Conservation (phyloP, 2,797 vertebrate genomes). For the Aythya fuligula region DNA sequence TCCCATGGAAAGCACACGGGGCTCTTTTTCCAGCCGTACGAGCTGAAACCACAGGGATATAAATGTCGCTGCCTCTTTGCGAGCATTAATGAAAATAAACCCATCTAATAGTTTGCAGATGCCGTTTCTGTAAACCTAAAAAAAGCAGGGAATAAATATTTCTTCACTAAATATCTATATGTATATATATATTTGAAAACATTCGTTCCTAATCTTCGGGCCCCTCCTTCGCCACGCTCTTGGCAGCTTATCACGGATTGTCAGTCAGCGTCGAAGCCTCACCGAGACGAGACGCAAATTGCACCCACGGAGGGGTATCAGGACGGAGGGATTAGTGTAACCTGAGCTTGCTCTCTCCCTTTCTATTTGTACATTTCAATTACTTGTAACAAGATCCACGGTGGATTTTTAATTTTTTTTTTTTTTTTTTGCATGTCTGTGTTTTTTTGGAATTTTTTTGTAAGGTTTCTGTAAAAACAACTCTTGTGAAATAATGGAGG, state of each 20-base stretch:
- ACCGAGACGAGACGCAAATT: slow-evolving; percentile 8
- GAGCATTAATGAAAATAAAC: slow-evolving; percentile 76
- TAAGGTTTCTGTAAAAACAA: slow-evolving; percentile 70
- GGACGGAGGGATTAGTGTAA: slow-evolving; percentile 7
- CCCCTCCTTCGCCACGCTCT: slow-evolving; percentile 35
- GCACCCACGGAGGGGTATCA: background rate
- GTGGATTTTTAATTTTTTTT: background rate
- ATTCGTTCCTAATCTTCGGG: slow-evolving; percentile 2
- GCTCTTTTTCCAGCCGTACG: slow-evolving; percentile 45
- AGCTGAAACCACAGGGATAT: slow-evolving; percentile 63
- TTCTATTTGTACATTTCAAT: slow-evolving; percentile 51
- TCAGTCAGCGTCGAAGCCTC: slow-evolving; percentile 11
- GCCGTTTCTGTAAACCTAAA: slow-evolving; percentile 62
- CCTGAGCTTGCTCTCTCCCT: slow-evolving; percentile 7
- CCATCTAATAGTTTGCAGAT: slow-evolving; percentile 76
- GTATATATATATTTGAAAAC: slow-evolving; percentile 65
- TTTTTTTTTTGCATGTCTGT: slow-evolving; percentile 40
- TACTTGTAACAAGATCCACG: slow-evolving; percentile 31
- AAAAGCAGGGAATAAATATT: slow-evolving; percentile 57
- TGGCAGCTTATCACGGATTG: slow-evolving; percentile 29
- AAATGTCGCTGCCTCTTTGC: slow-evolving; percentile 72
- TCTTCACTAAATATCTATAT: slow-evolving; percentile 65
- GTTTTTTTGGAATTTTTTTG: slow-evolving; percentile 55
- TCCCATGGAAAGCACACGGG: slow-evolving; percentile 63
- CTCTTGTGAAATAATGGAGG: slow-evolving; percentile 64